phyloP scores from a whole-genome alignment of 2,888 invertebrate species.

The Punctoribates punctum region DNA sequence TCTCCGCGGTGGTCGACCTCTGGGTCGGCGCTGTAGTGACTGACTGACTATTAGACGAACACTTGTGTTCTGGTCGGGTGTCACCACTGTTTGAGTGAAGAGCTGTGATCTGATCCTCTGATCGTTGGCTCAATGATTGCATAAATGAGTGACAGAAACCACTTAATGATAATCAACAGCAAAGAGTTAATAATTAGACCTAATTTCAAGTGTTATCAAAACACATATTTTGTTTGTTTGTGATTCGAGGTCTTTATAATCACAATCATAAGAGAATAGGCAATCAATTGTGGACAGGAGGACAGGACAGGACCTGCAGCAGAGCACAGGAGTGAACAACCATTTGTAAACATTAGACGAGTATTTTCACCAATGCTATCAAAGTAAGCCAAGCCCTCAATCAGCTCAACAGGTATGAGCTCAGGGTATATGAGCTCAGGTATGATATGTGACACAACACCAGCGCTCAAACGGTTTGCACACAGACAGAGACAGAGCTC shows the following conservation, averaged over 20 bases:
- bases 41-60: background rate
- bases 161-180: background rate
- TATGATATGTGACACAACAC: too few relatives aligned
- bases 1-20: background rate
- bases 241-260: background rate
- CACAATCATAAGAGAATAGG: background rate
- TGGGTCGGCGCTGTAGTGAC: background rate
- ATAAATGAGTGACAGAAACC: background rate
- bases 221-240: background rate
- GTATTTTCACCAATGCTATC: background rate
- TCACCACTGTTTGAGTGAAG: background rate
- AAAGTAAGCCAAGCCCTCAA: conserved; percentile 33
- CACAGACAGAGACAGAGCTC: too few relatives aligned
- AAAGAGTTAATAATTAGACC: conserved; percentile 6
- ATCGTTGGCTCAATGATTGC: background rate
- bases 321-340: background rate
- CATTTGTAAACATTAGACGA: conserved; percentile 22
- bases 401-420: conserved; percentile 21
- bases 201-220: conserved; percentile 22
- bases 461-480: too few relatives aligned
- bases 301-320: conserved; percentile 4
- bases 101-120: background rate
- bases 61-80: background rate
- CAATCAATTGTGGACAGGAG: background rate
- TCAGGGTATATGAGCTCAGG: background rate